phyloP scores from a whole-genome alignment of 2,797 vertebrate species.

The Remorina albescens region DNA sequence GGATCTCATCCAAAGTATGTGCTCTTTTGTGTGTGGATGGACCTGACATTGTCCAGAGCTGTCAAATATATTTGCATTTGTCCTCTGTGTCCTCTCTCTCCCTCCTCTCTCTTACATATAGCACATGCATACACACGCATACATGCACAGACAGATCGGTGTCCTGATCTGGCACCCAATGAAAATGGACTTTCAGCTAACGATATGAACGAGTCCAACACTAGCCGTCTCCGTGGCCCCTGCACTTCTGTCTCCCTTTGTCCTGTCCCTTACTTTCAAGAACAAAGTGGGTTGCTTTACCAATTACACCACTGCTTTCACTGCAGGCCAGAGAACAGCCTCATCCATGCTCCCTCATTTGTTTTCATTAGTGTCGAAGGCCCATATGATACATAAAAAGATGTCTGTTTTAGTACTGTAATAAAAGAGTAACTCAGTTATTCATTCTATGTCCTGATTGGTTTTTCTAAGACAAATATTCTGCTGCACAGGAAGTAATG shows the following conservation, averaged over 20 bases:
- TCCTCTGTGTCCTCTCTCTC: constrained; percentile 49
- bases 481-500: neutral
- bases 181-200: constrained; percentile 72
- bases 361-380: constrained; percentile 19
- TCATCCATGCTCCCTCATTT: constrained; percentile 17
- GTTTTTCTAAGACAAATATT: neutral
- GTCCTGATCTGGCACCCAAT: constrained; percentile 52
- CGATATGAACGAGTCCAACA: constrained; percentile 63
- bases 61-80: constrained; percentile 54
- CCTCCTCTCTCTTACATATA: constrained; percentile 28
- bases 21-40: constrained; percentile 37
- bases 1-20: constrained; percentile 51
- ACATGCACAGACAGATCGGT: no score
- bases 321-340: constrained; percentile 19
- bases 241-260: constrained; percentile 49
- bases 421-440: neutral
- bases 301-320: constrained; percentile 33
- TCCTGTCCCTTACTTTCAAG: constrained; percentile 44
- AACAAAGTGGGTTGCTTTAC: constrained; percentile 58
- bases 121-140: constrained; percentile 14
- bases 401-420: neutral
- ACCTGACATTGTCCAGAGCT: constrained; percentile 60
- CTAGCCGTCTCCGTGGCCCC: constrained; percentile 59
- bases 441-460: neutral
- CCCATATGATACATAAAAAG: neutral